These are phyloP conservation scores for Octonoba sinensis DNA, from an alignment of 2,888 invertebrate genomes.

Conservation along the genomic window DNA sequence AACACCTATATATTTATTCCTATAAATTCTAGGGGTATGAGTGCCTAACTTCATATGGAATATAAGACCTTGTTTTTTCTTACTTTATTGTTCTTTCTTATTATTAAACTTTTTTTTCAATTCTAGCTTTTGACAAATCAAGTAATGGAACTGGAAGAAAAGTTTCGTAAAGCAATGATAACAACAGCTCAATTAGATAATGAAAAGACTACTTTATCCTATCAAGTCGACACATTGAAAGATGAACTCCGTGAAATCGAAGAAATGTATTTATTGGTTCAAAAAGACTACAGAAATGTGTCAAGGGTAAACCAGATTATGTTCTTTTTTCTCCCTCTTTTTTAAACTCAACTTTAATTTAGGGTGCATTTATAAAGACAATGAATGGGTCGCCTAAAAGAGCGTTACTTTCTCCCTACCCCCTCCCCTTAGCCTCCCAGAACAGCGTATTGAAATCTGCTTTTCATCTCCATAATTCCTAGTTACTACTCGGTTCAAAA, in stretches of 20 bases:
- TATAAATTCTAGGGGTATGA: too few species aligned
- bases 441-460: too few species aligned
- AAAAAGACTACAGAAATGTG: constrained; percentile 71
- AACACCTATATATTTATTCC: too few species aligned
- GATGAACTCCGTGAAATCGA: constrained; percentile 91
- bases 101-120: neutral
- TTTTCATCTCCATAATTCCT: too few species aligned
- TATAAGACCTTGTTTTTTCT: constrained; percentile 66
- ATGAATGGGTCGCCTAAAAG: too few species aligned
- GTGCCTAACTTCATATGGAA: too few species aligned
- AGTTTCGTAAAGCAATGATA: constrained; percentile 98
- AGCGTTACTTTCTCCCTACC: too few species aligned
- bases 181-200: constrained; percentile 98
- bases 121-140: constrained; percentile 74
- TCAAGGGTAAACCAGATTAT: constrained; percentile 68
- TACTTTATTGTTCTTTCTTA: constrained; percentile 66
- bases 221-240: constrained; percentile 95
- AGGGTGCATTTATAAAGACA: too few species aligned
- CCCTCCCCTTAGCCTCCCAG: too few species aligned
- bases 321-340: neutral
- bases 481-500: too few species aligned
- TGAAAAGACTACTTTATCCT: constrained; percentile 94
- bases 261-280: constrained; percentile 80
- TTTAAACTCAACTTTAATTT: too few species aligned
- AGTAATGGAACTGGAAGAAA: constrained; percentile 94